Conservation (phyloP, 92 coral and sea anemone genomes). For the Porites rus region DNA sequence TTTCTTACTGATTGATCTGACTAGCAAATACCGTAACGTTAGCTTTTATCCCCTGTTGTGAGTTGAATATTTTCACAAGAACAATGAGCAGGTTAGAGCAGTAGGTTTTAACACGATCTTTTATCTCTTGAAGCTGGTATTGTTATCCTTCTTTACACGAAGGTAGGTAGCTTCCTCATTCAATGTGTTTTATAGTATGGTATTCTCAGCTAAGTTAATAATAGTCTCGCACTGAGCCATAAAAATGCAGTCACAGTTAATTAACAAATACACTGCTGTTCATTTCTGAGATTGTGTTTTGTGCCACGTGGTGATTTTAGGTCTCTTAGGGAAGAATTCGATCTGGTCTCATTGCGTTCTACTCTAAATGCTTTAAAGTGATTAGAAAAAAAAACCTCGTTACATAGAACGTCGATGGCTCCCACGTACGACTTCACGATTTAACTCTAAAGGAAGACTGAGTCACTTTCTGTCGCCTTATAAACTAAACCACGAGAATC, state of each 20-base stretch:
- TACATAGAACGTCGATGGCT: too few relatives aligned
- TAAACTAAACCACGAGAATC: too few relatives aligned
- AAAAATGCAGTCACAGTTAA: not conserved
- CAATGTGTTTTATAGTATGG: not conserved
- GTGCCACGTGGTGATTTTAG: constrained; percentile 43
- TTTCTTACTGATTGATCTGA: not conserved
- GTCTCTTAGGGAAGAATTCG: not conserved
- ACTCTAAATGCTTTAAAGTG: too few relatives aligned
- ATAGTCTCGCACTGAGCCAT: constrained; percentile 5
- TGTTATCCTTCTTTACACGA: constrained; percentile 15
- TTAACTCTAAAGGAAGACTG: too few relatives aligned
- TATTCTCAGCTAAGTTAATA: constrained; percentile 11
- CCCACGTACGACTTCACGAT: too few relatives aligned
- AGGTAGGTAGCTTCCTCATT: not conserved
- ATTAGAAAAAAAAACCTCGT: too few relatives aligned
- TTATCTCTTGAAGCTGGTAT: not conserved
- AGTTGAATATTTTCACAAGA: not conserved
- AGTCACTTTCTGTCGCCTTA: too few relatives aligned
- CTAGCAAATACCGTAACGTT: not conserved
- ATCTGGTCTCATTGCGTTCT: not conserved
- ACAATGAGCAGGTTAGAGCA: constrained; percentile 6
- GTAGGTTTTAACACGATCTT: not conserved
- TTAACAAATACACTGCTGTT: not conserved
- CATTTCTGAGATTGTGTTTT: not conserved
- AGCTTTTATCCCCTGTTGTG: not conserved